phyloP scores from a whole-genome alignment of 2,888 invertebrate genomes.

The Sussaba pulchella region DNA sequence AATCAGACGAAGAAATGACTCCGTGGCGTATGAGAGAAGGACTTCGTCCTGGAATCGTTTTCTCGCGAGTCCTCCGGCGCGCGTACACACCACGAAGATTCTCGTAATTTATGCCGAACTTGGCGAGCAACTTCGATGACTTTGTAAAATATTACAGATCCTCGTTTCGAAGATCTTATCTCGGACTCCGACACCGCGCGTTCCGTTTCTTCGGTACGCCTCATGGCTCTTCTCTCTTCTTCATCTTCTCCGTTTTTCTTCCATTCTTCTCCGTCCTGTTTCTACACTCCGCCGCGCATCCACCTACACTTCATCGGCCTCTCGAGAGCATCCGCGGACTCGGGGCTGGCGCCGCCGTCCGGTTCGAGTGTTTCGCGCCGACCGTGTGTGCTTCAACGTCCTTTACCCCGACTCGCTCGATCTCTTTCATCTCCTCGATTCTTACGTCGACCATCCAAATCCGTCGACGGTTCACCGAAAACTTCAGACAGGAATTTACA shows the following conservation, averaged over 20 bases:
- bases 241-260: conserved; percentile 61
- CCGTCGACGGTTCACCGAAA: background rate
- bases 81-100: conserved; percentile 36
- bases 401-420: conserved; percentile 17
- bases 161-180: conserved; percentile 81
- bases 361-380: conserved; percentile 72
- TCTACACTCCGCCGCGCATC: conserved; percentile 52
- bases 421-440: conserved; percentile 7
- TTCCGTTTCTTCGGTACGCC: conserved; percentile 76
- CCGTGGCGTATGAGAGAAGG: conserved; percentile 52
- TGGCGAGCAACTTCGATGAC: conserved; percentile 83
- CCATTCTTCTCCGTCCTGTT: conserved; percentile 48
- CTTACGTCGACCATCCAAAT: background rate
- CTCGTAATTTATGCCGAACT: conserved; percentile 82
- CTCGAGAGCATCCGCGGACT: conserved; percentile 58
- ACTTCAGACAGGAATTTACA: conserved; percentile 5
- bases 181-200: conserved; percentile 73
- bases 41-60: conserved; percentile 28
- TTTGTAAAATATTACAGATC: conserved; percentile 82
- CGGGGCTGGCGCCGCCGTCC: conserved; percentile 74
- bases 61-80: conserved; percentile 39
- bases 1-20: conserved; percentile 13
- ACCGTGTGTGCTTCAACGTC: conserved; percentile 34
- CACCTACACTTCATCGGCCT: conserved; percentile 58
- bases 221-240: conserved; percentile 69